Conservation (phyloP, 2,888 invertebrate species). For the Mesorhabditis belari region DNA sequence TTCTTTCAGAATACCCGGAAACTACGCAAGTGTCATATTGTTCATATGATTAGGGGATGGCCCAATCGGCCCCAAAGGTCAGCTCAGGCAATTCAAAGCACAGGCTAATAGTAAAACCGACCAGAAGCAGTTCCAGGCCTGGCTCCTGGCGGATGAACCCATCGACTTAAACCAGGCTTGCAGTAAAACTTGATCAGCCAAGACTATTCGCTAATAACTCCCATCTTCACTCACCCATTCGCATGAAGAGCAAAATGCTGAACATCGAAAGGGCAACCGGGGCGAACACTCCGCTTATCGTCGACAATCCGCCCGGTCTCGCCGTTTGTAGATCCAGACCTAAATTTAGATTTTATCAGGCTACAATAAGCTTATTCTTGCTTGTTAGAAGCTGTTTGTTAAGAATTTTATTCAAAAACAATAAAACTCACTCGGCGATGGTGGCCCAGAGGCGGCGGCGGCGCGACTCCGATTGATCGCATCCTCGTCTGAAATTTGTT, state of each 20-base stretch:
- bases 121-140: too few species aligned
- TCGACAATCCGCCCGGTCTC: conserved; percentile 64
- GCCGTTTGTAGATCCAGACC: conserved; percentile 21
- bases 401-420: background rate
- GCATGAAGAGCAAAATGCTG: conserved; percentile 90
- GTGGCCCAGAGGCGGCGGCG: background rate
- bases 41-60: too few species aligned
- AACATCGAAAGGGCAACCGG: conserved; percentile 98
- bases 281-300: conserved; percentile 93
- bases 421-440: background rate
- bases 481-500: background rate
- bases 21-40: too few species aligned
- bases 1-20: too few species aligned
- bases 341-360: conserved; percentile 6
- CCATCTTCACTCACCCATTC: conserved; percentile 83
- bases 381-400: background rate
- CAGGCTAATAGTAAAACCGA: too few species aligned
- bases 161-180: too few species aligned
- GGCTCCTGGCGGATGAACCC: too few species aligned
- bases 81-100: too few species aligned
- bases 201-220: too few species aligned
- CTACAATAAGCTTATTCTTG: background rate
- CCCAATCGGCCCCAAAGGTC: too few species aligned
- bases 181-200: too few species aligned
- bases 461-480: background rate